Evolutionary conservation across 2,888 invertebrate genomes (phyloP).

Genomic region (Zelleria hepariella): DNA sequence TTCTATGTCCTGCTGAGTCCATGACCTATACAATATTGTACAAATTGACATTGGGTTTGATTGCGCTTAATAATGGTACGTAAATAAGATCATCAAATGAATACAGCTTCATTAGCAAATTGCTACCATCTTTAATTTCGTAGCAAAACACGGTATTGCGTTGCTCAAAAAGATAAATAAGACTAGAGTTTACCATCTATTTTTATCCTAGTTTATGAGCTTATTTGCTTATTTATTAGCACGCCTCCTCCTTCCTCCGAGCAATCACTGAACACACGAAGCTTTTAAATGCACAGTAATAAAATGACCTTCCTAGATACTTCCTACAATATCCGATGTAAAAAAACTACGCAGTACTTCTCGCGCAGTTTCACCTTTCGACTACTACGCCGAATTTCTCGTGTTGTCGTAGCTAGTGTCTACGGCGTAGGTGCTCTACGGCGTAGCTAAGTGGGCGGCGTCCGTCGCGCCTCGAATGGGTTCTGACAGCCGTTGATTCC

Average conservation of each 20-base stretch:
- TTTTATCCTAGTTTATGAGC: not conserved
- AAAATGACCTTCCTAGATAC: not conserved
- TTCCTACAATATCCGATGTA: too few relatives aligned
- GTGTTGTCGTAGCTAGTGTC: not conserved
- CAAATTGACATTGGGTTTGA: conserved; percentile 14
- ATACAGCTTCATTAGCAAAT: not conserved
- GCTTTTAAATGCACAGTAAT: not conserved
- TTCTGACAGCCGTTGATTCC: not conserved
- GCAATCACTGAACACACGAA: not conserved
- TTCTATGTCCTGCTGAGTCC: conserved; percentile 20
- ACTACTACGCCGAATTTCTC: too few relatives aligned
- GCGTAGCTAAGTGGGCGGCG: not conserved
- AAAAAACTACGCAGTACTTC: too few relatives aligned
- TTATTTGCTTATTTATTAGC: not conserved
- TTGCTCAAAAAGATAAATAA: not conserved
- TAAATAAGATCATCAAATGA: not conserved
- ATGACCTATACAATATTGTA: conserved; percentile 31
- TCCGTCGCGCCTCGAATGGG: not conserved
- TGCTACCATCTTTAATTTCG: not conserved
- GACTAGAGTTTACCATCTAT: not conserved
- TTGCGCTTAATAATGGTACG: not conserved
- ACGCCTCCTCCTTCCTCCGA: not conserved
- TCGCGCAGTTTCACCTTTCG: too few relatives aligned
- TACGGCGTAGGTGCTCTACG: not conserved
- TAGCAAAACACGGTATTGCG: not conserved